Percentiles rank a stretch among this genome's conserved stretches.
These are phyloP conservation scores for Onychomys leucogaster DNA, from an alignment of 2,797 vertebrate species.

Conservation along the genomic window DNA sequence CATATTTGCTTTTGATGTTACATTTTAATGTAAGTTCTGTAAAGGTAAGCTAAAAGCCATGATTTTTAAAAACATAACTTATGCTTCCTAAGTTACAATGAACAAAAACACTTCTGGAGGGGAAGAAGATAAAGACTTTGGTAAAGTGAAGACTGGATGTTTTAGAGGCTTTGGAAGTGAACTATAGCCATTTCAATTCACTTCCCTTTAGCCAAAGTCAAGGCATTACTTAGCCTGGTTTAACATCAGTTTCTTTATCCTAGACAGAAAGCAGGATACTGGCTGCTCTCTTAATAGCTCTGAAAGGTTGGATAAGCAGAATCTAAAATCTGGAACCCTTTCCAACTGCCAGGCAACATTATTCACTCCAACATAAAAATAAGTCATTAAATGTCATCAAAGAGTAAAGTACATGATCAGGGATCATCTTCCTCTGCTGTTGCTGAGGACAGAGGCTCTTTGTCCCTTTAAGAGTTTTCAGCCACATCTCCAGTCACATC, in stretches of 20 bases:
- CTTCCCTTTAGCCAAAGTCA: background rate
- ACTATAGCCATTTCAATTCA: background rate
- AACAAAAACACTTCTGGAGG: background rate
- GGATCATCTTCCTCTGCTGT: background rate
- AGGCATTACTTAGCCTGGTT: background rate
- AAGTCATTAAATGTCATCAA: conserved; percentile 41
- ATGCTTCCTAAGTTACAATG: background rate
- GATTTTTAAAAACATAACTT: background rate
- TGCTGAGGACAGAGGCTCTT: conserved; percentile 50
- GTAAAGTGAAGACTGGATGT: background rate
- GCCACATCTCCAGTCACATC: conserved; percentile 69
- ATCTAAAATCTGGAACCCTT: conserved; percentile 33
- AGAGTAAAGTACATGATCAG: conserved; percentile 38
- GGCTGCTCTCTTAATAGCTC: background rate
- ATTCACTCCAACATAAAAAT: conserved; percentile 52
- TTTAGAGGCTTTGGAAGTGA: background rate
- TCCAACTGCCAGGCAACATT: conserved; percentile 30
- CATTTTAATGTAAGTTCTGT: background rate
- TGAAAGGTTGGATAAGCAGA: background rate
- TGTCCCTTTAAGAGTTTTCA: conserved; percentile 79
- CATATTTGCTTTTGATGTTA: background rate
- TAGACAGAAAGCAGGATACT: background rate
- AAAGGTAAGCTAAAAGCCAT: background rate
- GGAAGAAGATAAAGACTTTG: background rate
- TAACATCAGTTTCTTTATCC: background rate